Evolutionary conservation across 2,888 invertebrate genomes (phyloP), one percentile per base, ranked within the genome.

Genomic region (Cordilura impudica): DNA sequence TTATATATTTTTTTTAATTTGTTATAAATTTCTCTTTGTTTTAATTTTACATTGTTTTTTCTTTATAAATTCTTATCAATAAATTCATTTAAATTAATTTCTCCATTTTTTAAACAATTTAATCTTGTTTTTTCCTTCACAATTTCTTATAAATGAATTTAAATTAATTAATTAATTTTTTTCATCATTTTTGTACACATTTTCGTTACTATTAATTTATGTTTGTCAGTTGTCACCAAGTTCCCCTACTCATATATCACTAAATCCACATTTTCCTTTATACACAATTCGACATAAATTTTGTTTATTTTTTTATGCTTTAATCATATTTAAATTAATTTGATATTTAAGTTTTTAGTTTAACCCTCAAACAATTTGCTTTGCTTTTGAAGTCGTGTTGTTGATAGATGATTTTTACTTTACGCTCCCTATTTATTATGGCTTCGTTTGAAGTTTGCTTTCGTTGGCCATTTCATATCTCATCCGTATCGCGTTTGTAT

Each of bases 401-500:
- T 45, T 19, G 21, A 21, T n/a, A n/a, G n/a, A n/a, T n/a, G 19
- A 5, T 21, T 3, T 31, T 10, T 23, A 43, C n/a, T 39, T 14
- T 18, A 19, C 51, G 6, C 54, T 16, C 10, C n/a, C 51, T 54
- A 26, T 65, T 31, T n/a, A 47, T 45, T 35, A 6, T 51, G 51
- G n/a, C 54, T 29, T 2, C 23, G 45, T 31, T 76, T 16, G 45
- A n/a, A 2, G 23, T 23, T 10, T 4, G 26, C 71, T 67, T 39
- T n/a, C 18, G 7, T 71, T 31, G 3, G 14, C 5, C 18, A 43
- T 49, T 39, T 31, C 14, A 58, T 74, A 74, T 84, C 84, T 85
- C 84, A 73, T 81, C 83, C 83, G 83, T 85, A 84, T 82, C 85
- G 81, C 85, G 86, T 84, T 87, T 85, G 84, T 83, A 86, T 83